These are phyloP conservation scores for Dryobotodes eremita DNA, from an alignment of 2,888 invertebrate genomes.

Conservation along the genomic window DNA sequence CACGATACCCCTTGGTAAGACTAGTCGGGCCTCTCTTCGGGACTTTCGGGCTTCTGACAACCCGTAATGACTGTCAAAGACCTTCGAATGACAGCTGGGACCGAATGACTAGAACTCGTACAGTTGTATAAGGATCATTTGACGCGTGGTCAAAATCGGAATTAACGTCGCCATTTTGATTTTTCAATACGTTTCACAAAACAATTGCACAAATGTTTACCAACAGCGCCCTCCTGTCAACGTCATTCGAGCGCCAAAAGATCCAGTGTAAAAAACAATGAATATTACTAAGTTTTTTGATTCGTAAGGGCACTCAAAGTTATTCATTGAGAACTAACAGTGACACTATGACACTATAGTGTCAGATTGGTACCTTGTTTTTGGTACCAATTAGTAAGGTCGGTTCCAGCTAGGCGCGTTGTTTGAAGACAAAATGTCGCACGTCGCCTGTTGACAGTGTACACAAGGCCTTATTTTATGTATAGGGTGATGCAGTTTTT, in stretches of 20 bases:
- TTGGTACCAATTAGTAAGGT: conserved; percentile 75
- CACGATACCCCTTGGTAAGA: not conserved
- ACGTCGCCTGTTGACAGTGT: conserved; percentile 73
- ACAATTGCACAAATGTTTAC: too few relatives aligned
- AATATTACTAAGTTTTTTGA: not conserved
- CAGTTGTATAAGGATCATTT: too few relatives aligned
- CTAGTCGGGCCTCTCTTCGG: too few relatives aligned
- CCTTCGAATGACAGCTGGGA: not conserved
- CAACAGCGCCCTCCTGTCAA: too few relatives aligned
- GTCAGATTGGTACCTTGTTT: conserved; percentile 67
- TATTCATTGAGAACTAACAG: conserved; percentile 61
- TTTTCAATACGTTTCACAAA: too few relatives aligned
- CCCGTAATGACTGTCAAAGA: not conserved
- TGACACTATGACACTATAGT: conserved; percentile 51
- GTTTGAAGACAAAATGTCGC: conserved; percentile 84
- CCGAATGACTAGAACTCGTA: too few relatives aligned
- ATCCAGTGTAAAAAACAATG: not conserved
- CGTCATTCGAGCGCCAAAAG: too few relatives aligned
- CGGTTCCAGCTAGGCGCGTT: conserved; percentile 70
- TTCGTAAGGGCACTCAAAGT: conserved; percentile 48
- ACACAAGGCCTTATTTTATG: conserved; percentile 68
- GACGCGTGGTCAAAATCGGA: too few relatives aligned
- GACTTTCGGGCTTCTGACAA: not conserved
- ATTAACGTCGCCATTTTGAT: too few relatives aligned
- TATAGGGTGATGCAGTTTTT: conserved; percentile 66